Evolutionary conservation across 2,113 vertebrate species (phyloP).

Genomic region (Falco punctatus): DNA sequence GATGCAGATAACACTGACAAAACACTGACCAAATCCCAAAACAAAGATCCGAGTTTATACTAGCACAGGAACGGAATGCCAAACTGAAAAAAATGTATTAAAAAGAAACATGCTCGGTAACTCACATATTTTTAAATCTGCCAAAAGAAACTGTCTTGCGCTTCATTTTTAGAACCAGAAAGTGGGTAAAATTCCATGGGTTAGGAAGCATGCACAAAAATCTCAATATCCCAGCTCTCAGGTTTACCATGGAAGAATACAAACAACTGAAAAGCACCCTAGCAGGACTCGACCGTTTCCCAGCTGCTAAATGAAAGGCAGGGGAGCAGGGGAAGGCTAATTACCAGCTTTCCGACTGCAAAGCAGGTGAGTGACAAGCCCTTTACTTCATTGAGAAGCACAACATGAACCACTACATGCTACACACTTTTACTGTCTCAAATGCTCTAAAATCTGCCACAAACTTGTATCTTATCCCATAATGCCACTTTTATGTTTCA

Average conservation of each 20-base stretch:
- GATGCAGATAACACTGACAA: not conserved
- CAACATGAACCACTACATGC: accelerated
- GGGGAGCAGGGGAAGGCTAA: not conserved
- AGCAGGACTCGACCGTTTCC: not conserved
- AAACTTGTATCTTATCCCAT: not conserved
- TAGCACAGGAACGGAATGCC: not conserved
- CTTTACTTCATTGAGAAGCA: not conserved
- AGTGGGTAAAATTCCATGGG: not conserved
- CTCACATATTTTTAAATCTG: not conserved
- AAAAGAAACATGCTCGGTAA: not conserved
- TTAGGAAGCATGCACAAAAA: not conserved
- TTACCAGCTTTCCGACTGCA: not conserved
- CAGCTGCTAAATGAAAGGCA: not conserved
- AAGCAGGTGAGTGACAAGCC: not conserved
- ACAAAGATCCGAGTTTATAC: not conserved
- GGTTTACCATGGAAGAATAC: not conserved
- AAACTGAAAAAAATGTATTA: not conserved
- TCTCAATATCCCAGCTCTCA: not conserved
- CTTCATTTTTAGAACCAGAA: not conserved
- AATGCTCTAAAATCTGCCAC: not conserved
- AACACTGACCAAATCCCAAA: not conserved
- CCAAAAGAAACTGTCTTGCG: not conserved
- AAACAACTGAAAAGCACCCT: not conserved
- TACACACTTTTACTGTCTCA: not conserved
- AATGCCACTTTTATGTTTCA: not conserved